Evolutionary conservation across 2,888 invertebrate genomes (phyloP).

Genomic region (Blastobasis adustella): DNA sequence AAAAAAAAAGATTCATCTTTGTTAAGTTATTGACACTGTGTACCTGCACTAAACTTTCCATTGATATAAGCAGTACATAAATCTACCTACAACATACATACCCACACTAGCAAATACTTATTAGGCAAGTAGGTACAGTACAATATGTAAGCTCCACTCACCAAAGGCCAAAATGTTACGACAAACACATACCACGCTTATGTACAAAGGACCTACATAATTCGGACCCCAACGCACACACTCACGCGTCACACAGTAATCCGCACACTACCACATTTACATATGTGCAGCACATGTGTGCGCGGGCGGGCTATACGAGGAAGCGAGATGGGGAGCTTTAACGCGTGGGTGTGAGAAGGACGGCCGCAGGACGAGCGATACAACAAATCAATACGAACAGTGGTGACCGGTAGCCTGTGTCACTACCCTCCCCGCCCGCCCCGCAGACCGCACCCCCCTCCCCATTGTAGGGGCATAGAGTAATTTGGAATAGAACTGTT

Average conservation of each 20-base stretch:
- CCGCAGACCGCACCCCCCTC: conserved; percentile 54
- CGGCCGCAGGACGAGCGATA: conserved; percentile 72
- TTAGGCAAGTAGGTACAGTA: too few species aligned
- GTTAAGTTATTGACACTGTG: too few species aligned
- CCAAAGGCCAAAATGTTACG: conserved; percentile 27
- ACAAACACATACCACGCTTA: not conserved
- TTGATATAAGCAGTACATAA: too few species aligned
- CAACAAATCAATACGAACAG: conserved; percentile 77
- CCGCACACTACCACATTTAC: conserved; percentile 28
- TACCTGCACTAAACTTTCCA: too few species aligned
- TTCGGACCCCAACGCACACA: conserved; percentile 67
- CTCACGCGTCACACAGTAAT: conserved; percentile 37
- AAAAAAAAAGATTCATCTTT: too few species aligned
- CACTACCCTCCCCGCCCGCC: conserved; percentile 48
- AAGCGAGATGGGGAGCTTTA: conserved; percentile 31
- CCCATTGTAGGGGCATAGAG: conserved; percentile 63
- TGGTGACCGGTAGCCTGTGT: conserved; percentile 76
- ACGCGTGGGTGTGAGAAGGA: conserved; percentile 52
- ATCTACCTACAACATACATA: too few species aligned
- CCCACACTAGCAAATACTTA: too few species aligned
- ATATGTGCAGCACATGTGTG: conserved; percentile 53
- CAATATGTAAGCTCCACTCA: too few species aligned
- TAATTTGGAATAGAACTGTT: conserved; percentile 31
- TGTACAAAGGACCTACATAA: conserved; percentile 25
- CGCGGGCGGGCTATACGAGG: conserved; percentile 51